Evolutionary conservation across 2,113 vertebrate species (phyloP), one percentile per base, ranked within the genome.

Genomic region (Butorides virescens): DNA sequence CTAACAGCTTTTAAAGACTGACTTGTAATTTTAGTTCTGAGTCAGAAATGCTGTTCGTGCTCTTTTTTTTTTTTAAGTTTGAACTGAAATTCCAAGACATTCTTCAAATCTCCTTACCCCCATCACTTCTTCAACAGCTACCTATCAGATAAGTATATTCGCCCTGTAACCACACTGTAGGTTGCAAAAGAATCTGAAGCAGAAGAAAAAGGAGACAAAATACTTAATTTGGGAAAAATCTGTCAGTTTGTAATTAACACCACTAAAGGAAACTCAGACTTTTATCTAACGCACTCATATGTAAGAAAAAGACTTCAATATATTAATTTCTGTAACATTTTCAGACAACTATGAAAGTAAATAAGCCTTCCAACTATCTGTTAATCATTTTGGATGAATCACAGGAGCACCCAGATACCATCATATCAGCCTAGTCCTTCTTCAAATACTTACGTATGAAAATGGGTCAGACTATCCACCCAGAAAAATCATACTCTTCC

Each of bases 381-480:
- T 88, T 82, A 82, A 74, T 85, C 19, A 62, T 79, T 92, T 90
- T 78, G 34, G 39, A 71, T 92, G 86, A 93, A 50, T 94, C 86
- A 93, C 55, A 58, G 56, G 34, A 95, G 44, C 53, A 94, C 36
- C 23, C 59, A 96, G 92, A 91, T 49, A 34, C 77, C 34, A 76
- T 63, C 62, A 22, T 66, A 90, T 86, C 93, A 95, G 59, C 42
- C 56, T 15, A 80, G 91, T 94, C 77, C 86, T 92, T 96, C 80
- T 85, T 68, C 84, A 96, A 71, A 94, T 81, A 75, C 62, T 89
- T 84, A 71, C 32, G 37, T 81, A 67, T 11, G 20, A 96, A 97
- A 97, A 82, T 65, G 63, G 80, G 90, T 97, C 97, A 95, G 81
- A 76, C 47, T 76, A 86, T 36, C 63, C 62, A 89, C n/a, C 16